These are phyloP conservation scores for Rallus crepitans DNA, from an alignment of 2,797 vertebrate genomes.

Conservation along the genomic window DNA sequence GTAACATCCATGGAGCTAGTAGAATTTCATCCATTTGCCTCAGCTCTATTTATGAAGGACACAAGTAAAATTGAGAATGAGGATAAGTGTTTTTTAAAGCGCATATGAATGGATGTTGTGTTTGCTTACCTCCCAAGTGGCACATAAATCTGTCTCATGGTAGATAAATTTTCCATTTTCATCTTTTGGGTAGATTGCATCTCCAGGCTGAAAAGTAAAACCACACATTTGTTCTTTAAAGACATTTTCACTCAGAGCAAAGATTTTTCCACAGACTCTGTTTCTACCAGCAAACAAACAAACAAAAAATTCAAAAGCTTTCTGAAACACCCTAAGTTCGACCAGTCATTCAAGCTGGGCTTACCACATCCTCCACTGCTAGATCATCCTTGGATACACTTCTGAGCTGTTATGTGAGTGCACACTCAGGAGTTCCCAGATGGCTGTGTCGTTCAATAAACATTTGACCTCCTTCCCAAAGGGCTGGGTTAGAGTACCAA, in stretches of 20 bases:
- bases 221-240: background rate
- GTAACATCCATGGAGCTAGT: background rate
- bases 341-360: background rate
- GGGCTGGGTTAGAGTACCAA: background rate
- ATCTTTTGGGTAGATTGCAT: conserved; percentile 86
- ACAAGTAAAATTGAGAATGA: background rate
- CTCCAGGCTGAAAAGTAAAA: conserved; percentile 86
- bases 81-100: background rate
- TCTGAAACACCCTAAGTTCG: conserved; percentile 2
- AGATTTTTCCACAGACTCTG: background rate
- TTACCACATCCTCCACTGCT: conserved; percentile 21
- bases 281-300: background rate
- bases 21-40: background rate
- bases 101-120: background rate
- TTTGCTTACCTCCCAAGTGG: conserved; percentile 93
- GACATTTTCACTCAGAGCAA: background rate
- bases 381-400: background rate
- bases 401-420: conserved; percentile 5
- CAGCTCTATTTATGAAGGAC: background rate
- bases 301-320: background rate
- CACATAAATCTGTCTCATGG: conserved; percentile 88
- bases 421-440: background rate
- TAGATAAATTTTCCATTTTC: conserved; percentile 87
- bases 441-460: background rate
- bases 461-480: background rate